These are phyloP conservation scores for Spodoptera frugiperda DNA, from an alignment of 1,140 invertebrate species.

Conservation along the genomic window DNA sequence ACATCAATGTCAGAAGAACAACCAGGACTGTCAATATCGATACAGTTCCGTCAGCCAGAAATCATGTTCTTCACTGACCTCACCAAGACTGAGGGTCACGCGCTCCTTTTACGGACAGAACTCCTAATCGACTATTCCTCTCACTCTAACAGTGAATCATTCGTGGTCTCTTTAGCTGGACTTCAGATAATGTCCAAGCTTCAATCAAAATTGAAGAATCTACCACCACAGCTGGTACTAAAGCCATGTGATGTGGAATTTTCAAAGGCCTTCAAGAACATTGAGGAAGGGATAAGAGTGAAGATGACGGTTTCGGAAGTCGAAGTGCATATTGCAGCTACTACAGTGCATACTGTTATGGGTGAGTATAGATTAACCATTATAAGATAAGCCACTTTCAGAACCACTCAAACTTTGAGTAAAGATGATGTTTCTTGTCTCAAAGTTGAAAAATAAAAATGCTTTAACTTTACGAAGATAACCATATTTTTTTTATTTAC, in stretches of 20 bases:
- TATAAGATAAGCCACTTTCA: no score
- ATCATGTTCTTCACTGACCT: conserved; percentile 92
- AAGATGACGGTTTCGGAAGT: conserved; percentile 88
- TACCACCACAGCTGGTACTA: conserved; percentile 87
- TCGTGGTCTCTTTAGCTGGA: conserved; percentile 89
- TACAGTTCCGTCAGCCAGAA: conserved; percentile 92
- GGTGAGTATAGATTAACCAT: conserved; percentile 65
- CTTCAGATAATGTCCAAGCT: conserved; percentile 89
- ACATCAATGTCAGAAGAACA: conserved; percentile 74
- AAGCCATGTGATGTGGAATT: conserved; percentile 92
- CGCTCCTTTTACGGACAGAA: conserved; percentile 91
- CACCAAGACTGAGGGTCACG: conserved; percentile 89
- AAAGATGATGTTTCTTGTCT: no score
- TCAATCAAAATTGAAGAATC: conserved; percentile 82
- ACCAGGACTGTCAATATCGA: conserved; percentile 89
- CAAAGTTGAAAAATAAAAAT: no score
- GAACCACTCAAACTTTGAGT: no score
- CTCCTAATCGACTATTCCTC: conserved; percentile 91
- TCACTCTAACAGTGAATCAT: conserved; percentile 88
- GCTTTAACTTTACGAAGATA: no score
- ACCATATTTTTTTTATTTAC: not conserved
- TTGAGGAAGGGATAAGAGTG: conserved; percentile 89
- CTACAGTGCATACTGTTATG: conserved; percentile 90
- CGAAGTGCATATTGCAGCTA: conserved; percentile 91
- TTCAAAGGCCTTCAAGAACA: conserved; percentile 87